These are phyloP conservation scores for Neria commutata DNA, from an alignment of 2,888 invertebrate species.

Conservation along the genomic window DNA sequence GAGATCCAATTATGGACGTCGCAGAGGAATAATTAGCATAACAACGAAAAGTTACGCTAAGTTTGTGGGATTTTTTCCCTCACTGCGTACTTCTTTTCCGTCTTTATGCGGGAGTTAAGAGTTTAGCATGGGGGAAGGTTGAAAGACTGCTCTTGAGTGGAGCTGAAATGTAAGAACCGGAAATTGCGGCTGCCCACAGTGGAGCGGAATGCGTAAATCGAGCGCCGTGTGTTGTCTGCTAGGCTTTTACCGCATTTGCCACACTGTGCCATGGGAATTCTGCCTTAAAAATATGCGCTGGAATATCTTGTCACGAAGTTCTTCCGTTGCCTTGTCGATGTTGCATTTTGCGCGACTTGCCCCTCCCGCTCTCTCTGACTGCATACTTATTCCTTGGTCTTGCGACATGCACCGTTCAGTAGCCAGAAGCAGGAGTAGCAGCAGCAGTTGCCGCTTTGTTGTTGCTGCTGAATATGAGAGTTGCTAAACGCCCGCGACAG, in stretches of 20 bases:
- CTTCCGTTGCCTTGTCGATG: conserved; percentile 10
- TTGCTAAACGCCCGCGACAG: neutral
- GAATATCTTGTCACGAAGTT: conserved; percentile 12
- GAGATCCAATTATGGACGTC: conserved; percentile 58
- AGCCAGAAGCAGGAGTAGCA: neutral
- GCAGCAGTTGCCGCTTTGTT: conserved; percentile 11
- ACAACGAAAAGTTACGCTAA: conserved; percentile 49
- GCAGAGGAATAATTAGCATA: conserved; percentile 54
- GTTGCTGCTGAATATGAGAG: conserved; percentile 5
- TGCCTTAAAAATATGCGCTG: neutral
- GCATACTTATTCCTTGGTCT: conserved; percentile 25
- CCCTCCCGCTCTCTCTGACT: neutral
- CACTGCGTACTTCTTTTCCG: neutral
- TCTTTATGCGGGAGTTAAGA: conserved; percentile 7
- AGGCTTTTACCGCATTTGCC: neutral
- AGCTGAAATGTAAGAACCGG: neutral
- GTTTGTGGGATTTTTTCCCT: neutral
- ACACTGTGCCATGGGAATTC: neutral
- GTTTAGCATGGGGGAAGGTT: conserved; percentile 7
- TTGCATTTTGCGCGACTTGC: neutral
- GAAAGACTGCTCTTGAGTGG: neutral
- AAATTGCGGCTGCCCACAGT: neutral
- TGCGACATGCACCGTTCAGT: neutral
- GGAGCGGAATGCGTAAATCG: neutral
- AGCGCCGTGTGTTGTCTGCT: neutral